A percentile compares a stretch with the other conserved stretches of the same genome.
Conservation (phyloP, 1,140 invertebrate species). For the Orussus abietinus region DNA sequence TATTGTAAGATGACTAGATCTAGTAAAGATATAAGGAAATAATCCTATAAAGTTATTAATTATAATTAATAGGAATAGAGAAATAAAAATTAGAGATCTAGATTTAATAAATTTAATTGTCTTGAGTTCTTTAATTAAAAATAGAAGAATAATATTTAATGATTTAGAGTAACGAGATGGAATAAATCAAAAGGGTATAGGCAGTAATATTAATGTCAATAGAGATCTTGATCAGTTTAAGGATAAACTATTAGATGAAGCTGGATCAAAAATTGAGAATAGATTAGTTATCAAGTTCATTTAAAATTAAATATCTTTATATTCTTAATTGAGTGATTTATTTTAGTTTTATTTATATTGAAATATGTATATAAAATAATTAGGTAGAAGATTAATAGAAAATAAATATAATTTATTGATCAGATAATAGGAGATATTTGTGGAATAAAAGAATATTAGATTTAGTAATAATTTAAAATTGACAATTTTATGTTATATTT, state of each 20-base stretch:
- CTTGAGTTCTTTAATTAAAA: constrained; percentile 52
- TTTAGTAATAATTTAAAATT: constrained; percentile 55
- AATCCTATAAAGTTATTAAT: constrained; percentile 64
- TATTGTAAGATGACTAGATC: constrained; percentile 57
- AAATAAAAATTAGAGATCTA: constrained; percentile 53
- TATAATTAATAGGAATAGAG: constrained; percentile 54
- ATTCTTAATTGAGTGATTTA: constrained; percentile 33
- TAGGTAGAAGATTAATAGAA: constrained; percentile 52
- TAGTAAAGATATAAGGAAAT: constrained; percentile 66
- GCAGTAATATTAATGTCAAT: constrained; percentile 49
- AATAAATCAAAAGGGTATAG: constrained; percentile 50
- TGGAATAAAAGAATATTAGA: constrained; percentile 56
- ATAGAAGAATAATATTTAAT: constrained; percentile 41
- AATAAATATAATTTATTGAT: constrained; percentile 50
- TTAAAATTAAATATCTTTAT: constrained; percentile 40
- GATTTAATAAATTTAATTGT: constrained; percentile 51
- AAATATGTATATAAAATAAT: constrained; percentile 36
- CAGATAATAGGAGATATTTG: constrained; percentile 56
- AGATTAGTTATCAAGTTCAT: constrained; percentile 59
- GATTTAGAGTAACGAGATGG: constrained; percentile 47
- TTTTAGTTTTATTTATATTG: constrained; percentile 25
- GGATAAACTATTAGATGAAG: constrained; percentile 44
- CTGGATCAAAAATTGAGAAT: constrained; percentile 57
- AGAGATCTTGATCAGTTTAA: constrained; percentile 57
- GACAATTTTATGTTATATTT: constrained; percentile 37